A percentile compares a stretch with the other conserved stretches of the same genome.
phyloP scores from a whole-genome alignment of 2,888 invertebrate species.

The Luffia ferchaultella region DNA sequence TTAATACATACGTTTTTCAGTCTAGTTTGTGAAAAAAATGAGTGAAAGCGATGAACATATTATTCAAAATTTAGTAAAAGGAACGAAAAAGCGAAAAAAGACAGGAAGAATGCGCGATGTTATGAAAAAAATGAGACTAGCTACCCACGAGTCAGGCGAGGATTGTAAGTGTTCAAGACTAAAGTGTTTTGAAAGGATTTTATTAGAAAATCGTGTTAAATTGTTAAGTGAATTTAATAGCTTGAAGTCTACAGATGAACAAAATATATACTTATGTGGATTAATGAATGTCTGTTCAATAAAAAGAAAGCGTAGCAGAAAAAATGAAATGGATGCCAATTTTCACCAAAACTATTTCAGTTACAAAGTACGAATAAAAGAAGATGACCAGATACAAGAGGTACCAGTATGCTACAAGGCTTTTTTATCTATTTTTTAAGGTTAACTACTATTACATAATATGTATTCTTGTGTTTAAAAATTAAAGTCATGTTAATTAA shows the following conservation, averaged over 20 bases:
- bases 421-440: constrained; percentile 12
- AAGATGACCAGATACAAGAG: background rate
- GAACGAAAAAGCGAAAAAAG: constrained; percentile 12
- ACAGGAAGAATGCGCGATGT: constrained; percentile 13
- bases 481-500: no score
- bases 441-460: no score
- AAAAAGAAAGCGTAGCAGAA: constrained; percentile 6
- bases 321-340: constrained; percentile 3
- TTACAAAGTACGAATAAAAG: constrained; percentile 9
- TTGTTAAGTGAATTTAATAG: constrained; percentile 3
- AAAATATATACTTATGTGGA: constrained; percentile 4
- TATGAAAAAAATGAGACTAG: constrained; percentile 12
- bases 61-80: constrained; percentile 3
- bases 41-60: constrained; percentile 7
- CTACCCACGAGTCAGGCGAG: constrained; percentile 9
- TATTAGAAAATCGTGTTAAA: constrained; percentile 7
- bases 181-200: constrained; percentile 11
- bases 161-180: constrained; percentile 9
- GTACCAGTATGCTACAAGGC: constrained; percentile 6
- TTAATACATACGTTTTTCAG: background rate
- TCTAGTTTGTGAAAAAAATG: constrained; percentile 2
- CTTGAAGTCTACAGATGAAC: background rate
- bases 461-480: no score
- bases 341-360: constrained; percentile 8
- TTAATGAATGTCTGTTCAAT: constrained; percentile 11